Base-by-base conservation (phyloP, 1,140 invertebrate genomes). In the Latrodectus geometricus region DNA sequence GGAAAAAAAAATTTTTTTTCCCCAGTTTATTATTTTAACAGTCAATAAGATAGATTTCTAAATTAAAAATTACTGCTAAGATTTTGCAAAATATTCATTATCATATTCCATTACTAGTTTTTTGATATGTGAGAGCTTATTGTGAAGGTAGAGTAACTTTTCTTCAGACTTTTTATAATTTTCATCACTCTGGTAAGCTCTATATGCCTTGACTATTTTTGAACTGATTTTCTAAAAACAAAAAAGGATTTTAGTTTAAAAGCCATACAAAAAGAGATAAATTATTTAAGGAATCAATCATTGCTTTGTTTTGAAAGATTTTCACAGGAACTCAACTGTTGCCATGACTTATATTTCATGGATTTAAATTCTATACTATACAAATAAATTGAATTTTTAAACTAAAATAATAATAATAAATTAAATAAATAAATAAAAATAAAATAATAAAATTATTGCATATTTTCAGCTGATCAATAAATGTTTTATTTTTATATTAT, bases 71-170 rank as follows among this genome's bases (percentile, higher is more conserved):
- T 35, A 87, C 20, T 81, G 85, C 85, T 87, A 87, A 20, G 85
- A 87, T 48, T 81, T 80, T n/a, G 54, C 61, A 68, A 20, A 75
- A 23, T 87, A 76, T 35, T 56, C 61, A 66, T 77, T 87, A 74
- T 97, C 96, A 92, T 95, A 97, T 35, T 96, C 95, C 80, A 93
- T 90, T 20, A 98, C 96, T 89, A 97, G 93, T 88, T 94, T 93
- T 92, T 98, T 98, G 90, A 98, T 97, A 91, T 97, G 95, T 86
- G 95, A 95, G 90, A 98, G 92, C 91, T 98, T 98, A 76, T 94
- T 94, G 90, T 98, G 96, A 88, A 98, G 93, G 91, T 96, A 97
- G 87, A 95, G 93, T 90, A 96, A 96, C 86, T 95, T 93, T 89
- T 92, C 92, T 91, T 95, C 95, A 87, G 94, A 93, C 86, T 94